Conservation (phyloP, 2,797 vertebrate genomes). For the Syncerus caffer region DNA sequence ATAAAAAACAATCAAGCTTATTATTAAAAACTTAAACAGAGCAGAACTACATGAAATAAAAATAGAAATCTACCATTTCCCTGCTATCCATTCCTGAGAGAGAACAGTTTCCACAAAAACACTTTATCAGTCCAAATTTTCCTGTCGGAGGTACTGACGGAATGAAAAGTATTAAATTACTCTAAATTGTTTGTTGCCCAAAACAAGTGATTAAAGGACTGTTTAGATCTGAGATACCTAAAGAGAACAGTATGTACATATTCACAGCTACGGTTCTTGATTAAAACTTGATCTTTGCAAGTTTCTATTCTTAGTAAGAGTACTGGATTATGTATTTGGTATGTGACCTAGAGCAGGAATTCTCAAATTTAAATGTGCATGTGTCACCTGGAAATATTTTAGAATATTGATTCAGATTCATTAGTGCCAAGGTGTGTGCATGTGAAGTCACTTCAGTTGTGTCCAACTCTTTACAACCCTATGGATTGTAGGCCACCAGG, state of each 20-base stretch:
- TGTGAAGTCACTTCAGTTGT: not conserved
- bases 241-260: not conserved
- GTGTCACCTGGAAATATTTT: not conserved
- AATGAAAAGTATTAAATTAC: constrained; percentile 47
- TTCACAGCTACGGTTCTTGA: not conserved
- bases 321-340: not conserved
- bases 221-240: not conserved
- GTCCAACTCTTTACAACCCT: not conserved
- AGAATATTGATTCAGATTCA: not conserved
- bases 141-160: constrained; percentile 7
- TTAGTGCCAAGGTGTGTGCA: not conserved
- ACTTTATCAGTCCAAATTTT: constrained; percentile 2
- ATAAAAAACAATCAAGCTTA: constrained; percentile 21
- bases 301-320: not conserved
- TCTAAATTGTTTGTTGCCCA: constrained; percentile 22
- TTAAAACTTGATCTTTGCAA: constrained; percentile 7
- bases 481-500: not conserved
- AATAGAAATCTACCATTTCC: not conserved
- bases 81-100: not conserved
- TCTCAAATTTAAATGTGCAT: not conserved
- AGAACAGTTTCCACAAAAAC: not conserved
- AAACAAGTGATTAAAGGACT: constrained; percentile 41
- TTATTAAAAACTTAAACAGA: constrained; percentile 18
- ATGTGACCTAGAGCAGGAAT: not conserved
- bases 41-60: not conserved